Percentiles rank a stretch among this genome's conserved stretches.
These are phyloP conservation scores for Auanema freiburgensis DNA, from an alignment of 2,888 invertebrate species.

Conservation along the genomic window DNA sequence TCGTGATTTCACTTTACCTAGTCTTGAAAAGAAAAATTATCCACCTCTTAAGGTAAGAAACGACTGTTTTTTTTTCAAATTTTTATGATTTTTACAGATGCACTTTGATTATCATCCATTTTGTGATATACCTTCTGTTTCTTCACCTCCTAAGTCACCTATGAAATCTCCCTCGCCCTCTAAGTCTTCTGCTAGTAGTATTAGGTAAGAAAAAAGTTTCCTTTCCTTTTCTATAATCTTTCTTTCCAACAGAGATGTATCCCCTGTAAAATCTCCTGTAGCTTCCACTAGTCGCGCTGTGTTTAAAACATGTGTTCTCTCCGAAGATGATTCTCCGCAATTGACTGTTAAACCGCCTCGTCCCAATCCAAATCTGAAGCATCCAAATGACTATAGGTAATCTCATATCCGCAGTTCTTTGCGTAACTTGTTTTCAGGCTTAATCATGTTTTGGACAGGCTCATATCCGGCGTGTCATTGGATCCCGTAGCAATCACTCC, in stretches of 20 bases:
- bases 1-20: not conserved
- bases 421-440: too few species aligned
- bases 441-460: too few species aligned
- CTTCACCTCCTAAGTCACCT: slow-evolving; percentile 20
- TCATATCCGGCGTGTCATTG: not conserved
- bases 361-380: too few species aligned
- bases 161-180: slow-evolving; percentile 5
- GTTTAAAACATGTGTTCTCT: too few species aligned
- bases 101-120: slow-evolving; percentile 21
- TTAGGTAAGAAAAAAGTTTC: not conserved
- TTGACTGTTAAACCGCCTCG: too few species aligned
- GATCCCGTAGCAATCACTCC: not conserved
- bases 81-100: slow-evolving; percentile 7
- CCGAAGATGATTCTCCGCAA: too few species aligned
- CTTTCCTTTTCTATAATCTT: slow-evolving; percentile 2
- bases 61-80: not conserved
- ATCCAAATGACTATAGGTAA: too few species aligned
- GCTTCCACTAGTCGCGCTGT: not conserved
- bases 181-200: not conserved
- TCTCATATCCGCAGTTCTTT: too few species aligned
- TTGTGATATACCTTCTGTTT: not conserved
- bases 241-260: slow-evolving; percentile 3
- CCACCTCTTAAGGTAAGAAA: too few species aligned
- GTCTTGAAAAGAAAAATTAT: too few species aligned
- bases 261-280: slow-evolving; percentile 11